A percentile compares a stretch with the other conserved stretches of the same genome.
phyloP scores from a whole-genome alignment of 1,140 invertebrate species.

The Temnothorax longispinosus region DNA sequence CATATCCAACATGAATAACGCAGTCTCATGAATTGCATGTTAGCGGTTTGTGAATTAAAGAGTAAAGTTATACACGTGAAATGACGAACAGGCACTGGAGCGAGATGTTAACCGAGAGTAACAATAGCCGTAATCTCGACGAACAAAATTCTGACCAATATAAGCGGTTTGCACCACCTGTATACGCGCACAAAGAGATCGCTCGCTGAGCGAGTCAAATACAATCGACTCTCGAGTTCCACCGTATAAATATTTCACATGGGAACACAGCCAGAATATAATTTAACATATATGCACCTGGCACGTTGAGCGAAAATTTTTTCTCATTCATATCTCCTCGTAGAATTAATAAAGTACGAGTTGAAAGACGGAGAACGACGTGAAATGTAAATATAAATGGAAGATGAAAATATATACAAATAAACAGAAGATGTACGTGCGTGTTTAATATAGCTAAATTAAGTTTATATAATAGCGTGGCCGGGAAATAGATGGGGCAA shows the following conservation, averaged over 20 bases:
- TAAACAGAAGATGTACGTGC: not conserved
- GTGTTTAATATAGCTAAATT: not conserved
- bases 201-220: not conserved
- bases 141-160: constrained; percentile 7
- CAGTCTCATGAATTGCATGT: not conserved
- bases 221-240: constrained; percentile 31
- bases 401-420: not conserved
- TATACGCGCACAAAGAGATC: constrained; percentile 6
- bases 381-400: not conserved
- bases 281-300: not conserved
- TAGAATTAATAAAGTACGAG: not conserved
- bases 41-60: not conserved
- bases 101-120: not conserved
- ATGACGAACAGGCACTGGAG: not conserved
- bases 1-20: not conserved
- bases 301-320: not conserved
- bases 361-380: not conserved
- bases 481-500: not conserved
- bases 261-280: not conserved
- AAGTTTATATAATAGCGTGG: not conserved
- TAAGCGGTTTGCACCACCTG: not conserved
- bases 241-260: not conserved
- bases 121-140: not conserved
- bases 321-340: not conserved
- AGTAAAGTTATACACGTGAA: not conserved